Percentiles rank a stretch among this genome's conserved stretches.
These are phyloP conservation scores for Stichopus chloronotus DNA, from an alignment of 35 echinoderm and acorn worm species.

Conservation along the genomic window DNA sequence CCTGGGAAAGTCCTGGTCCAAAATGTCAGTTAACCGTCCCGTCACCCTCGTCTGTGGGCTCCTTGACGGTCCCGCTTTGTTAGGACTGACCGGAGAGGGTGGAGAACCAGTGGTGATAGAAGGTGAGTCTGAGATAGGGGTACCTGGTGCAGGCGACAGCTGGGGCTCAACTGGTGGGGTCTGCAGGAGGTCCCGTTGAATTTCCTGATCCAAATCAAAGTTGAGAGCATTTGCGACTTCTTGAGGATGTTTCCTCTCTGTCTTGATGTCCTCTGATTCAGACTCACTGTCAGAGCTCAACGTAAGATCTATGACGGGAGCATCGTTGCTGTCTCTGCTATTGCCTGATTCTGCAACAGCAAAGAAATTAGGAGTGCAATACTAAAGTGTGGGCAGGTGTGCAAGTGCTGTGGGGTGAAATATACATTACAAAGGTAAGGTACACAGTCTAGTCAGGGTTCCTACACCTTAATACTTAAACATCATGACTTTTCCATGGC, in stretches of 20 bases:
- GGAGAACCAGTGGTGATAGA: conserved; percentile 46
- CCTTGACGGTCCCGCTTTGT: conserved; percentile 26
- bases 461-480: no score
- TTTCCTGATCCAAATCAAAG: conserved; percentile 53
- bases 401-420: no score
- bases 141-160: conserved; percentile 10
- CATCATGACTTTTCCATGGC: no score
- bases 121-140: conserved; percentile 46
- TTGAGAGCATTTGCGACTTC: not conserved
- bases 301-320: conserved; percentile 46
- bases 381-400: no score
- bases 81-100: conserved; percentile 23
- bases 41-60: not conserved
- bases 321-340: conserved; percentile 42
- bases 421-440: no score
- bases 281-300: conserved; percentile 43
- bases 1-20: conserved; percentile 32
- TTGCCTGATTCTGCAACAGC: conserved; percentile 6
- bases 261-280: conserved; percentile 14
- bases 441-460: no score
- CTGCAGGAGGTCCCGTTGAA: conserved; percentile 48
- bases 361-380: no score
- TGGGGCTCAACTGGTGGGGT: conserved; percentile 21
- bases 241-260: not conserved
- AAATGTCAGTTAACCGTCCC: not conserved